These are phyloP conservation scores for Cynoglossus semilaevis DNA, from an alignment of 2,113 vertebrate species.

Conservation along the genomic window DNA sequence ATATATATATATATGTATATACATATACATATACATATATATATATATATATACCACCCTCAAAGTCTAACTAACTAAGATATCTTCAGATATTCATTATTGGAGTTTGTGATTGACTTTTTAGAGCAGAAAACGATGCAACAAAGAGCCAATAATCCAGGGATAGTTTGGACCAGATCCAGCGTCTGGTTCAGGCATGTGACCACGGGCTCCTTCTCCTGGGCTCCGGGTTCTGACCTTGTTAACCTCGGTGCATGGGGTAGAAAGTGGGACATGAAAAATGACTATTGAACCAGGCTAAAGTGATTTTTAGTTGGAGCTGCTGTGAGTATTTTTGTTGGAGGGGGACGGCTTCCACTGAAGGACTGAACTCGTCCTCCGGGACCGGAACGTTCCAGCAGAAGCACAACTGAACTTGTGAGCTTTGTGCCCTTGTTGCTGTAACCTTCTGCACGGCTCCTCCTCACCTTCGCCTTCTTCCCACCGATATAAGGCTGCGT, in stretches of 20 bases:
- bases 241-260: conserved; percentile 67
- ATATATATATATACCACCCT: too few species aligned
- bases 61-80: too few species aligned
- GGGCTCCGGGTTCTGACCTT: conserved; percentile 58
- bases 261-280: conserved; percentile 71
- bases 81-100: too few species aligned
- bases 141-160: too few species aligned
- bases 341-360: conserved; percentile 69
- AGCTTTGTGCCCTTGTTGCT: conserved; percentile 70
- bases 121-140: too few species aligned
- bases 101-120: too few species aligned
- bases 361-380: conserved; percentile 73
- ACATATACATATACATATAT: too few species aligned
- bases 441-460: conserved; percentile 65
- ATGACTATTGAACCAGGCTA: conserved; percentile 75
- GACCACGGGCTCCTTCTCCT: conserved; percentile 35
- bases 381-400: conserved; percentile 73
- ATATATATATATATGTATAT: too few species aligned
- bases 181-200: too few species aligned
- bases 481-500: conserved; percentile 1
- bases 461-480: conserved; percentile 33
- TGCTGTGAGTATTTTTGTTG: conserved; percentile 80
- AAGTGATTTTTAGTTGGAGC: conserved; percentile 82
- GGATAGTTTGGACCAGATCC: too few species aligned
- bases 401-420: conserved; percentile 72